A percentile compares a stretch with the other conserved stretches of the same genome.
Evolutionary conservation across 2,113 vertebrate genomes (phyloP).

Genomic region (Camelus bactrianus): DNA sequence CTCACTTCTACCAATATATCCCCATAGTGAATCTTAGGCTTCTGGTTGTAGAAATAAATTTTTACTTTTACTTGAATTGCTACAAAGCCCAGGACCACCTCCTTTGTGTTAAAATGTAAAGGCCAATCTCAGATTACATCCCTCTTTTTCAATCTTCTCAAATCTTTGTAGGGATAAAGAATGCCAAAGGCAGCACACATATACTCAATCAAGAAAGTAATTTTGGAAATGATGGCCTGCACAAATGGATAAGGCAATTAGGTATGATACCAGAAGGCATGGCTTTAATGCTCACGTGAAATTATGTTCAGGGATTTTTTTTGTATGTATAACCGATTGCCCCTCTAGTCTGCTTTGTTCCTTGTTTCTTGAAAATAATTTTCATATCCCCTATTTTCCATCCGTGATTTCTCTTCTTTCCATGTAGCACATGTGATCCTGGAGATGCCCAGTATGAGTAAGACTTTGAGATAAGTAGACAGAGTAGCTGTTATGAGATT

Average conservation of each 20-base stretch:
- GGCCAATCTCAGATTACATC: not conserved
- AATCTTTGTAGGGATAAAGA: not conserved
- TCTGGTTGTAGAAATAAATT: not conserved
- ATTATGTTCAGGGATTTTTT: not conserved
- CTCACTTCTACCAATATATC: not conserved
- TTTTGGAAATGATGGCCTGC: slow-evolving; percentile 27
- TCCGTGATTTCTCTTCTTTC: not conserved
- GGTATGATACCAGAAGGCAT: not conserved
- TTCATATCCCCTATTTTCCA: not conserved
- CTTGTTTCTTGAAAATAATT: slow-evolving; percentile 19
- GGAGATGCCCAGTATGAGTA: not conserved
- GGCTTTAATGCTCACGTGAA: not conserved
- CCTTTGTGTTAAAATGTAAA: slow-evolving; percentile 24
- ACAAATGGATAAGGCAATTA: not conserved
- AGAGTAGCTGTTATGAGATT: not conserved
- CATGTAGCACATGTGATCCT: not conserved
- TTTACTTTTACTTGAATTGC: not conserved
- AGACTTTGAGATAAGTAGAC: not conserved
- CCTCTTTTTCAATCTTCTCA: slow-evolving; percentile 44
- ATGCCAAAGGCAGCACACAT: not conserved
- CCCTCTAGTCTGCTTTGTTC: not conserved
- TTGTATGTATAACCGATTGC: not conserved
- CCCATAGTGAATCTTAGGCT: not conserved
- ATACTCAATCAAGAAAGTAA: not conserved
- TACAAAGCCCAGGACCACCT: not conserved